Evolutionary conservation across 2,113 vertebrate genomes (phyloP).

Genomic region (Malurus melanocephalus): DNA sequence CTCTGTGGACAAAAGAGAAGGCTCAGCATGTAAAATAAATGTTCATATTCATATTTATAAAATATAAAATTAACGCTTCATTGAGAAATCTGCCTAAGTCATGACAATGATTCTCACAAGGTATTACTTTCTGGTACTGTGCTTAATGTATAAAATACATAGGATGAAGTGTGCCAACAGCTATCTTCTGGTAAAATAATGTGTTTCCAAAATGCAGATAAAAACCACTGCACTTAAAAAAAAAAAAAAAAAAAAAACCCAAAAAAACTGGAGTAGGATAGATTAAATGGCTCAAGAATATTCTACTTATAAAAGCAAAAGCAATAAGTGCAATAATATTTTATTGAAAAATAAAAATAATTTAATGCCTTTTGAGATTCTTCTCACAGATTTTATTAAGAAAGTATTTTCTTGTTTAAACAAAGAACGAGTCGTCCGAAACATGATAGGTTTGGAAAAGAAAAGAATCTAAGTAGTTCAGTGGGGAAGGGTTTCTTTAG

Average conservation of each 20-base stretch:
- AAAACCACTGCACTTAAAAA: not conserved
- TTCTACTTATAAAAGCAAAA: not conserved
- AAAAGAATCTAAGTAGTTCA: conserved; percentile 55
- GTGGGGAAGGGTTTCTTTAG: conserved; percentile 54
- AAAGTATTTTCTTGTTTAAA: conserved; percentile 60
- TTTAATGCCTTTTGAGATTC: conserved; percentile 19
- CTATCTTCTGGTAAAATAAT: not conserved
- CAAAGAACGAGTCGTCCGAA: conserved; percentile 42
- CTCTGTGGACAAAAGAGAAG: not conserved
- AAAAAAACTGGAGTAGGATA: not conserved
- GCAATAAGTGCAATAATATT: not conserved
- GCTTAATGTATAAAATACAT: not conserved
- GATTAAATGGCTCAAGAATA: not conserved
- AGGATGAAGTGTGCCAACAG: not conserved
- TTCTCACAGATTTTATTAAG: conserved; percentile 36
- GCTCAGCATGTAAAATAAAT: not conserved
- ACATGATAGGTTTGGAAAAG: conserved; percentile 49
- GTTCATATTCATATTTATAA: not conserved
- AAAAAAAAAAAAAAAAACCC: not conserved
- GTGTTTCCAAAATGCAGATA: not conserved
- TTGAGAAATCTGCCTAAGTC: not conserved
- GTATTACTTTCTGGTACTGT: not conserved
- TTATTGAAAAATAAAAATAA: conserved; percentile 7
- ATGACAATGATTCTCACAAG: not conserved
- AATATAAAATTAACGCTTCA: not conserved